Percentiles rank a stretch among this genome's conserved stretches.
phyloP scores from a whole-genome alignment of 1,140 invertebrate genomes.

The Formica selysi region DNA sequence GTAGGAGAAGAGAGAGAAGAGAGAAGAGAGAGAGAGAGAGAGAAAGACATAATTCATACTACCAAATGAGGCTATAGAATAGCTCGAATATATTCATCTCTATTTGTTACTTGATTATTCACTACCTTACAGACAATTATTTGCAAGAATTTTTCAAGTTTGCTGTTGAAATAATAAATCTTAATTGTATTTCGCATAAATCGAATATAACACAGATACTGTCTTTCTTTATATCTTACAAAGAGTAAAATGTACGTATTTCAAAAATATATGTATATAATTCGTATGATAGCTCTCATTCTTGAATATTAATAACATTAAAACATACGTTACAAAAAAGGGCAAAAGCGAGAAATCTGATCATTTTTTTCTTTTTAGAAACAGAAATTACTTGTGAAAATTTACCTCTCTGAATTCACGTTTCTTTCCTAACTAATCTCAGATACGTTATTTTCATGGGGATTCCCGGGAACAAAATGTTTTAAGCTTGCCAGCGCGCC shows the following conservation, averaged over 20 bases:
- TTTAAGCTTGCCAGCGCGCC: slow-evolving; percentile 45
- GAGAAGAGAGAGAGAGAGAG: neutral
- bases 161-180: neutral
- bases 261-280: neutral
- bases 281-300: neutral
- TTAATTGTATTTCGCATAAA: neutral
- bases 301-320: slow-evolving; percentile 10
- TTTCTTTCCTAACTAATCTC: slow-evolving; percentile 61
- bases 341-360: neutral
- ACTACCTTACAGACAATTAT: neutral
- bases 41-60: slow-evolving; percentile 41
- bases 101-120: slow-evolving; percentile 33
- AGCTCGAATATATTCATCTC: slow-evolving; percentile 22
- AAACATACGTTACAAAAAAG: neutral
- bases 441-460: slow-evolving; percentile 59
- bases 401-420: slow-evolving; percentile 23
- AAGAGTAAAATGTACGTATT: no score
- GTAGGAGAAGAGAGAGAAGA: neutral
- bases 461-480: slow-evolving; percentile 51
- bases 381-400: slow-evolving; percentile 52
- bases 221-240: neutral
- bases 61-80: slow-evolving; percentile 35
- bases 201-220: neutral
- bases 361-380: slow-evolving; percentile 1
- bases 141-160: neutral